Conservation (phyloP, 2,797 vertebrate genomes). For the Ciconia nigra region DNA sequence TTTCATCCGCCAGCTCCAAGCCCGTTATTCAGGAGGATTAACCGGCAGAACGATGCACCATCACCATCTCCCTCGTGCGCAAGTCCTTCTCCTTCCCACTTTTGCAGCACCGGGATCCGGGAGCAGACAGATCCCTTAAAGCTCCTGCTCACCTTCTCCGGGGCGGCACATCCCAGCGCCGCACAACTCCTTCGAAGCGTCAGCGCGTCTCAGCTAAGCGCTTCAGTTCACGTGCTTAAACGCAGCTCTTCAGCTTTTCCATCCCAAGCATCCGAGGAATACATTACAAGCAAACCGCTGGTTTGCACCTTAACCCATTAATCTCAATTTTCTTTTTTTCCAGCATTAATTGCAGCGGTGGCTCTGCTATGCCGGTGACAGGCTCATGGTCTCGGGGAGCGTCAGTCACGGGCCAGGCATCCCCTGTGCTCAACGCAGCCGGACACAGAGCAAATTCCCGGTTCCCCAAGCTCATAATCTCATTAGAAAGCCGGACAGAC, state of each 20-base stretch:
- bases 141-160: background rate
- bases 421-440: background rate
- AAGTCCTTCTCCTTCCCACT: background rate
- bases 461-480: background rate
- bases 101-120: background rate
- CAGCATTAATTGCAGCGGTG: background rate
- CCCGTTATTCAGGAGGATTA: background rate
- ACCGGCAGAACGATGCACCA: background rate
- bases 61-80: background rate
- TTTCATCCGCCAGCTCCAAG: background rate
- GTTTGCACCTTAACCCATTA: background rate
- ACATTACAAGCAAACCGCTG: background rate
- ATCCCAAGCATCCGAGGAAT: background rate
- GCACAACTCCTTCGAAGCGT: background rate
- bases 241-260: background rate
- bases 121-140: background rate
- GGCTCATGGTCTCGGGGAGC: background rate
- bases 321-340: background rate
- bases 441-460: background rate
- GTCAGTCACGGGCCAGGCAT: rapidly evolving
- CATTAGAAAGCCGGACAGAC: background rate
- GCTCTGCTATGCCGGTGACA: rapidly evolving
- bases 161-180: background rate
- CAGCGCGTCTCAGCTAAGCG: background rate
- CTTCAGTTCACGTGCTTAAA: background rate